Conservation (phyloP, 2,888 invertebrate species). For the Lucinisca nassula region DNA sequence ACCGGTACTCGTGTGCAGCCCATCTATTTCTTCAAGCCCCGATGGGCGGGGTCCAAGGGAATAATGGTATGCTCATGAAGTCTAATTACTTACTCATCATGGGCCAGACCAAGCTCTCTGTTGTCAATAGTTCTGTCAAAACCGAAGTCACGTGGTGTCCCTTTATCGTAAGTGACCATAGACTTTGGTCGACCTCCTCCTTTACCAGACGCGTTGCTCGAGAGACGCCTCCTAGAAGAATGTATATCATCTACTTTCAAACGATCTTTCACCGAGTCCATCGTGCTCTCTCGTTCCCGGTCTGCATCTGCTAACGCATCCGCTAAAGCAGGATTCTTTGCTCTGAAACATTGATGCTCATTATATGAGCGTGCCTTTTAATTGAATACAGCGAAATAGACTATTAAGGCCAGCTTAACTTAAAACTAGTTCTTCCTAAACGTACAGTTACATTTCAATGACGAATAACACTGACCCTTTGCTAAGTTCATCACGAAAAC, state of each 20-base stretch:
- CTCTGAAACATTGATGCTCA: not conserved
- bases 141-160: conserved; percentile 75
- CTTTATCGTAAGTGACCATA: conserved; percentile 86
- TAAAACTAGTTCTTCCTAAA: too few relatives aligned
- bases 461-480: too few relatives aligned
- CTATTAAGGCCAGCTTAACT: too few relatives aligned
- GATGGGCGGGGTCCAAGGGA: too few relatives aligned
- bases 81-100: conserved; percentile 78
- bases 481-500: too few relatives aligned
- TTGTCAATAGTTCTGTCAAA: conserved; percentile 77
- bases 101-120: conserved; percentile 81
- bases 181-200: conserved; percentile 75
- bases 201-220: conserved; percentile 47
- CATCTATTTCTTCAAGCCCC: too few relatives aligned
- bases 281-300: conserved; percentile 36
- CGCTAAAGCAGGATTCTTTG: conserved; percentile 36
- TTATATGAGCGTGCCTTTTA: too few relatives aligned
- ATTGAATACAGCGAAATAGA: too few relatives aligned
- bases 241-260: conserved; percentile 53
- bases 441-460: too few relatives aligned
- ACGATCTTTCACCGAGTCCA: conserved; percentile 45
- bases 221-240: conserved; percentile 18
- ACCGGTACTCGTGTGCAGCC: too few relatives aligned
- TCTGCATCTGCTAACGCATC: conserved; percentile 35
- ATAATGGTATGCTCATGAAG: too few relatives aligned